A percentile compares a stretch with the other conserved stretches of the same genome.
phyloP scores from a whole-genome alignment of 2,113 vertebrate species.

The Oncorhynchus gorbuscha region DNA sequence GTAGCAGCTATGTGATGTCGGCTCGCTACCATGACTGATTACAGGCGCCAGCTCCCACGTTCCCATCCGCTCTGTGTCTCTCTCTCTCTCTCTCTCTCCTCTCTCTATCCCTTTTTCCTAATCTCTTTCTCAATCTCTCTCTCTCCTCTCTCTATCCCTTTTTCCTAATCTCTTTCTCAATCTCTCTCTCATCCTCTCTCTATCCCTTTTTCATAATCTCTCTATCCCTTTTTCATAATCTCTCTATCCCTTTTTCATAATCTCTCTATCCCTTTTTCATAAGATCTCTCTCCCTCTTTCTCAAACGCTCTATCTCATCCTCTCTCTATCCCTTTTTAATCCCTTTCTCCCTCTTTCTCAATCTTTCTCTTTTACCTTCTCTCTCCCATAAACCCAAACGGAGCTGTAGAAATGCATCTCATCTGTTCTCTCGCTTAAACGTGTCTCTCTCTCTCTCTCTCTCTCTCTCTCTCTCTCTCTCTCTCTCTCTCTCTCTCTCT shows the following conservation, averaged over 20 bases:
- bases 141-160: background rate
- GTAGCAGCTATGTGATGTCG: background rate
- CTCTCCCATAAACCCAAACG: constrained; percentile 6
- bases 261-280: constrained; percentile 3
- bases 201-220: constrained; percentile 1
- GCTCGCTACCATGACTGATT: background rate
- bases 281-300: background rate
- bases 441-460: background rate
- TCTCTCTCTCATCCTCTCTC: too few relatives aligned
- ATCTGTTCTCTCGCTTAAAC: background rate
- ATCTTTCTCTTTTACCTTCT: background rate
- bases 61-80: background rate
- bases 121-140: background rate
- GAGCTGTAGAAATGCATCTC: constrained; percentile 44
- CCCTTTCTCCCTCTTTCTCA: too few relatives aligned
- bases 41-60: background rate
- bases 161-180: too few relatives aligned
- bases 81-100: background rate
- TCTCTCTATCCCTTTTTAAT: too few relatives aligned
- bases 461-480: background rate
- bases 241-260: too few relatives aligned
- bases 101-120: background rate
- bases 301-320: background rate
- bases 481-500: background rate
- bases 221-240: background rate